Evolutionary conservation across 2,888 invertebrate species (phyloP), one percentile per base, ranked within the genome.

Genomic region (Parnassius glacialis): DNA sequence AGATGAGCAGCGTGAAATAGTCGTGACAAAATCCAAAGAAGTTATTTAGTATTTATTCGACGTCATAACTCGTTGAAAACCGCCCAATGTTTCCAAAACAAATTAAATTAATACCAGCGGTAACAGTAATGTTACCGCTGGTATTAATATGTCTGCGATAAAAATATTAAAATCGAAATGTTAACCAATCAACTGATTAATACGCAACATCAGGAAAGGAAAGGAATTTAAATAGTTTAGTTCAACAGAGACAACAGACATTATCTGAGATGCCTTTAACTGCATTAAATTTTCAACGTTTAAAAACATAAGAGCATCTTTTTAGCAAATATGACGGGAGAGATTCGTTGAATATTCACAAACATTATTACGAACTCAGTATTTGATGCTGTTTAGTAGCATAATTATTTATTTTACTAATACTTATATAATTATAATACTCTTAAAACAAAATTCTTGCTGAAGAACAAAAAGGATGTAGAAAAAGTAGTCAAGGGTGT

Each of bases 161-260:
- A 56, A 52, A 13, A 25, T 59, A 59, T 59, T 47, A 52, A 20
- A 41, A 42, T 12, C 47, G 25, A 53, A 59, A 59, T 54, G 59
- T 59, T 59, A 47, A 54, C 53, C 54, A 59, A 59, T 59, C 54
- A 59, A 59, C 51, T 48, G 54, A 59, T 54, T 59, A 59, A 54
- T 53, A 10, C 45, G 16, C 20, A 48, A 16, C 11, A 59, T 53
- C 48, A 25, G 43, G 20, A 53, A 48, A n/a, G 59, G 59, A 59
- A 59, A 20, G 16, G 16, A 20, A 20, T 20, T 20, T 20, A 20
- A 20, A 2, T 20, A 48, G 53, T 47, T 3, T 13, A 16, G 20
- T 11, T 47, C n/a, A 42, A 16, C 53, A 48, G 34, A 16, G 9
- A 59, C 53, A 48, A 25, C 25, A 7, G 25, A 25, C 25, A 25